Base-by-base conservation (phyloP, 2,113 vertebrate genomes). In the Carlito syrichta region DNA sequence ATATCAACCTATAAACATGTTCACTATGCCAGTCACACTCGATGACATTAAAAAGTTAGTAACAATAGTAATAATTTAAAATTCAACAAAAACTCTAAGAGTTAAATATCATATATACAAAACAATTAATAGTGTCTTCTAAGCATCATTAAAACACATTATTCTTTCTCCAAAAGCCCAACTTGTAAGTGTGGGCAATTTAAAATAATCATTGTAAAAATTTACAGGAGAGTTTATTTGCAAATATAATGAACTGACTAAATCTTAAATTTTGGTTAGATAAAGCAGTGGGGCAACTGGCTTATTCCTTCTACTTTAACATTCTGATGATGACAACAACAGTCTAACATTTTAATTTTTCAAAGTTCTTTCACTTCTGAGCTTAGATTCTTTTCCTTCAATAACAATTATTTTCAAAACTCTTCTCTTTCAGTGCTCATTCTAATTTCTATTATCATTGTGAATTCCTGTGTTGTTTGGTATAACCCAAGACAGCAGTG, bases 381-480 rank as follows among this genome's bases (percentile, higher is more conserved):
- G 7, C 1, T 68, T 69, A 90, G 40, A 35, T 48, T 74, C 8
- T 92, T 74, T 63, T 71, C 13, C 23, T 73, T 40, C 10, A 79
- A 89, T 48, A 91, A 84, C 91, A 94, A 91, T 38, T 84, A 78
- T 90, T 93, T 95, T 62, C 19, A 69, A 88, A 92, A 54, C 7
- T 54, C 17, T 91, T 89, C 17, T 81, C 8, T 88, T 81, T 96
- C 27, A 86, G 6, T 88, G 25, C 6, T 95, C 43, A 87, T 2
- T 45, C 22, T 82, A 73, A 90, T 12, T 68, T 76, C 48, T 74
- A 20, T n/a, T 73, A 58, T n/a, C 35, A 86, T 54, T 68, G 54
- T 43, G 82, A 82, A 86, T 74, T 74, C 48, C 62, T 27, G 25
- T 3, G 9, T 43, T 86, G n/a, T 50, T 82, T 89, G 86, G 45